These are phyloP conservation scores for Tinea pellionella DNA, from an alignment of 2,888 invertebrate genomes.

Conservation along the genomic window DNA sequence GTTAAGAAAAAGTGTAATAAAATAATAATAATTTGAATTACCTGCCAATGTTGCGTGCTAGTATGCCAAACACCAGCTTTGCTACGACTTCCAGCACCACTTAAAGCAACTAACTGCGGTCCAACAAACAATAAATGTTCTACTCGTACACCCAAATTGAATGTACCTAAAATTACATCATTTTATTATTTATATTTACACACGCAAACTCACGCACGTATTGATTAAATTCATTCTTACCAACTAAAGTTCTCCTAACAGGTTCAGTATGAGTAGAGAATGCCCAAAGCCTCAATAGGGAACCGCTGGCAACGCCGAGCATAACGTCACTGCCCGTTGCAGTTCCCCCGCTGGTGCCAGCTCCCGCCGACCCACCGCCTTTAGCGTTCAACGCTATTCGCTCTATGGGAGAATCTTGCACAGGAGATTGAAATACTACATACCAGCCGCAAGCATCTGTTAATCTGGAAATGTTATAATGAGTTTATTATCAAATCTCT, in stretches of 20 bases:
- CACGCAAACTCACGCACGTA: too few species aligned
- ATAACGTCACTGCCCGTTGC: slow-evolving; percentile 56
- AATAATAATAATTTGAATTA: slow-evolving; percentile 52
- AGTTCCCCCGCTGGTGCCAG: slow-evolving; percentile 41
- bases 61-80: slow-evolving; percentile 99
- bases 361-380: slow-evolving; percentile 43
- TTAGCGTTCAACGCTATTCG: slow-evolving; percentile 89
- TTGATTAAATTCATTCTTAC: too few species aligned
- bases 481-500: not conserved
- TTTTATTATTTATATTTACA: too few species aligned
- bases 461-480: slow-evolving; percentile 63
- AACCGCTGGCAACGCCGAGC: slow-evolving; percentile 59
- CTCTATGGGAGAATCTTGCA: slow-evolving; percentile 90
- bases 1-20: slow-evolving; percentile 58
- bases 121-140: slow-evolving; percentile 98
- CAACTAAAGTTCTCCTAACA: slow-evolving; percentile 55
- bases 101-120: slow-evolving; percentile 95
- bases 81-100: slow-evolving; percentile 62
- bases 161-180: slow-evolving; percentile 82
- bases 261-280: slow-evolving; percentile 64
- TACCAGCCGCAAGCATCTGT: slow-evolving; percentile 98
- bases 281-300: slow-evolving; percentile 58
- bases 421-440: slow-evolving; percentile 91
- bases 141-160: slow-evolving; percentile 91
- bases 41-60: slow-evolving; percentile 98